Evolutionary conservation across 1,140 invertebrate species (phyloP).

Genomic region (Anoplolepis gracilipes): DNA sequence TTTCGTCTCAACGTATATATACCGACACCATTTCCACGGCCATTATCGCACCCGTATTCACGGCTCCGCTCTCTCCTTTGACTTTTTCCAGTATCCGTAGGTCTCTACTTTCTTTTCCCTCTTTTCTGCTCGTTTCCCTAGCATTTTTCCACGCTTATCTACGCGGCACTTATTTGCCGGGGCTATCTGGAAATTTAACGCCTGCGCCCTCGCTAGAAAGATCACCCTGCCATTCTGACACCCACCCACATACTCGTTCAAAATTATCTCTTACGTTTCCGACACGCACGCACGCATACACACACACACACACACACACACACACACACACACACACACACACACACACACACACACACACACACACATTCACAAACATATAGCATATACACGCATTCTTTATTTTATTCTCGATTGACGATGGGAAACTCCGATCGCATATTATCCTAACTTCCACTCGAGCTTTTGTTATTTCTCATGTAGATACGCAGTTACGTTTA

Average conservation of each 20-base stretch:
- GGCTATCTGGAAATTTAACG: constrained; percentile 64
- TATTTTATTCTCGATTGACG: not conserved
- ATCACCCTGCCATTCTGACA: constrained; percentile 56
- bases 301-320: not conserved
- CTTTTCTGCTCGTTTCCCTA: constrained; percentile 17
- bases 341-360: not conserved
- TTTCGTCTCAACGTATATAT: constrained; percentile 13
- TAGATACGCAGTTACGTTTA: not conserved
- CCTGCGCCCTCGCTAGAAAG: constrained; percentile 33
- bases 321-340: not conserved
- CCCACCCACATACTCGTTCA: constrained; percentile 15
- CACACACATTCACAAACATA: not conserved
- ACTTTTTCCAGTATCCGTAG: constrained; percentile 18
- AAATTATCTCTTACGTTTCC: constrained; percentile 29
- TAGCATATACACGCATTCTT: not conserved
- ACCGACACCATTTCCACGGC: constrained; percentile 26
- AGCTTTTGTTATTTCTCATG: constrained; percentile 7
- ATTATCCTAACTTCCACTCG: not conserved
- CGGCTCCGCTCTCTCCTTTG: not conserved
- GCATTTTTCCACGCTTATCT: constrained; percentile 63
- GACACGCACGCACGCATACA: not conserved
- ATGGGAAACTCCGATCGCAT: constrained; percentile 22
- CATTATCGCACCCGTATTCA: constrained; percentile 51
- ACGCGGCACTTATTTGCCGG: constrained; percentile 60
- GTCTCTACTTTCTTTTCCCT: not conserved